A percentile compares a stretch with the other conserved stretches of the same genome.
These are phyloP conservation scores for Gallinago undulata DNA, from an alignment of 2,113 vertebrate species.

Conservation along the genomic window DNA sequence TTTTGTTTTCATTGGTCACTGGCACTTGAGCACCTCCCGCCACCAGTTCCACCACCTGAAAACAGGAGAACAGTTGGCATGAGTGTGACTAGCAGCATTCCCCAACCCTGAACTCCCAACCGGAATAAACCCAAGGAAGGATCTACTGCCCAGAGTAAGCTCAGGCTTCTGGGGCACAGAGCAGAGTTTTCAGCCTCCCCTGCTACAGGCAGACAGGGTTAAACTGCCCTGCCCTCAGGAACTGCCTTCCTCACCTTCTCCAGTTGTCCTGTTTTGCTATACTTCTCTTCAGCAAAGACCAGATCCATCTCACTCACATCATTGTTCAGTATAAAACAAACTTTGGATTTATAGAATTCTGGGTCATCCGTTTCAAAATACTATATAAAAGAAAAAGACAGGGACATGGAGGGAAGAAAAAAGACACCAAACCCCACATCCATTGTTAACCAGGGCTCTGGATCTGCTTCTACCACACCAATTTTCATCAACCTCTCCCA, in stretches of 20 bases:
- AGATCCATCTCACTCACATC: constrained; percentile 98
- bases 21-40: constrained; percentile 91
- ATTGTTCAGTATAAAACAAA: constrained; percentile 97
- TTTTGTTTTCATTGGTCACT: constrained; percentile 96
- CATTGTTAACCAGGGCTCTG: background rate
- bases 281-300: constrained; percentile 98
- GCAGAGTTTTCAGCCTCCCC: background rate
- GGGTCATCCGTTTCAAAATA: constrained; percentile 98
- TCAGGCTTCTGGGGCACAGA: background rate
- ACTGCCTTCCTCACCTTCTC: constrained; percentile 86
- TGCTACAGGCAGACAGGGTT: background rate
- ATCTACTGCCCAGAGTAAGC: background rate
- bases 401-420: background rate
- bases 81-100: background rate
- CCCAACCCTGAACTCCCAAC: background rate
- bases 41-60: constrained; percentile 92
- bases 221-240: background rate
- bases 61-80: background rate
- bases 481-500: background rate
- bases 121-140: background rate
- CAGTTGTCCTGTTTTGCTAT: constrained; percentile 92
- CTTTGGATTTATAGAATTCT: constrained; percentile 99
- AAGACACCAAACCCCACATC: background rate
- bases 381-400: constrained; percentile 69
- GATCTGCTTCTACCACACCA: background rate